Evolutionary conservation across 2,888 invertebrate species (phyloP), one percentile per base, ranked within the genome.

Genomic region (Erebia epiphron): DNA sequence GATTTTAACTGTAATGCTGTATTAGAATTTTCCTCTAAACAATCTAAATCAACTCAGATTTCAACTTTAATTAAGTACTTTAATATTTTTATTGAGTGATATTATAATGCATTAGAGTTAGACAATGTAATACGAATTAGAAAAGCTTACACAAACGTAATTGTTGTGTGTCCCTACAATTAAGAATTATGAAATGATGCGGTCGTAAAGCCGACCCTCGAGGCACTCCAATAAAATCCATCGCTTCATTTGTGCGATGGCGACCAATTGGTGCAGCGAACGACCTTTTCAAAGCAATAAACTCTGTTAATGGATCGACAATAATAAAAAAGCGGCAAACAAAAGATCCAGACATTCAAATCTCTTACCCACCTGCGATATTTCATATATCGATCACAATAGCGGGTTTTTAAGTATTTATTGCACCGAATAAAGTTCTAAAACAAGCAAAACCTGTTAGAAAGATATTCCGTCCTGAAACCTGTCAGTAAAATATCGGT

Each of bases 221-320:
- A 71, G 72, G 75, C 82, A 80, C 80, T 80, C 78, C 82, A 83
- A 86, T 88, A 88, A 88, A 86, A 80, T 70, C 78, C 83, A 83
- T 80, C 75, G 83, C 81, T 85, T 81, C 82, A 84, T 89, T 82
- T 84, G 85, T 85, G 79, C 85, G 78, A 75, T 75, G 79, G 79
- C 77, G 79, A 85, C 84, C 86, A 88, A 90, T 90, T 88, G 88
- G 89, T 89, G 86, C 84, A 83, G 79, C 81, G 78, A 85, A 86
- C 85, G 76, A 82, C 84, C 87, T 85, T 81, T 77, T 77, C 75
- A 73, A 80, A 70, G 82, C 84, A 81, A 88, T 91, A 90, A 90
- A 90, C 79, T 80, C 82, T 82, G 84, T 84, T 90, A 90, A 91
- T 90, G 89, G 88, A 86, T 82, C 84, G 81, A 86, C 86, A 86